A percentile compares a stretch with the other conserved stretches of the same genome.
These are phyloP conservation scores for Choristoneura fumiferana DNA, from an alignment of 1,140 invertebrate genomes.

Conservation along the genomic window DNA sequence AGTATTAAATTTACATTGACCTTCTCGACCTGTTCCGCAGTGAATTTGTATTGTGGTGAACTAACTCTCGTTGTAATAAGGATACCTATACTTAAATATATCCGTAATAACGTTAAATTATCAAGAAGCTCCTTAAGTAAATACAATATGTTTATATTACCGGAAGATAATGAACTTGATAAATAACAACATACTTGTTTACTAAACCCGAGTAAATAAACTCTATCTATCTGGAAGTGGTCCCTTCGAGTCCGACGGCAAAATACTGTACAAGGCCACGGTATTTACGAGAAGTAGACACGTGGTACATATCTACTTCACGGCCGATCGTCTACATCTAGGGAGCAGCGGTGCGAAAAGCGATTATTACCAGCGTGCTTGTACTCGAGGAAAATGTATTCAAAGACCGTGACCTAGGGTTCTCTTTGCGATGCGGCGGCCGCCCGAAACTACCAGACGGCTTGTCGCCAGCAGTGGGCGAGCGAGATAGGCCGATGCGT, in stretches of 20 bases:
- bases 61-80: neutral
- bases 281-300: slow-evolving; percentile 18
- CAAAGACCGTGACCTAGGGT: slow-evolving; percentile 62
- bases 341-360: slow-evolving; percentile 17
- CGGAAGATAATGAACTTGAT: no score
- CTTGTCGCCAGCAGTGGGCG: slow-evolving; percentile 60
- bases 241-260: neutral
- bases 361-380: neutral
- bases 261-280: slow-evolving; percentile 18
- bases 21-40: slow-evolving; percentile 22
- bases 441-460: slow-evolving; percentile 65
- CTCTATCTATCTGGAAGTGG: neutral
- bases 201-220: neutral
- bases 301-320: slow-evolving; percentile 3
- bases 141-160: no score
- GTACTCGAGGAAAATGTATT: slow-evolving; percentile 51
- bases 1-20: slow-evolving; percentile 33
- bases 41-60: neutral
- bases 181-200: neutral
- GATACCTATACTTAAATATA: no score
- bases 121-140: no score
- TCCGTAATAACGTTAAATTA: no score
- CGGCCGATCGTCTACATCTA: slow-evolving; percentile 10
- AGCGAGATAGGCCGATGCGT: slow-evolving; percentile 45
- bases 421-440: slow-evolving; percentile 59